phyloP scores from a whole-genome alignment of 2,113 vertebrate genomes.

The Poecile atricapillus region DNA sequence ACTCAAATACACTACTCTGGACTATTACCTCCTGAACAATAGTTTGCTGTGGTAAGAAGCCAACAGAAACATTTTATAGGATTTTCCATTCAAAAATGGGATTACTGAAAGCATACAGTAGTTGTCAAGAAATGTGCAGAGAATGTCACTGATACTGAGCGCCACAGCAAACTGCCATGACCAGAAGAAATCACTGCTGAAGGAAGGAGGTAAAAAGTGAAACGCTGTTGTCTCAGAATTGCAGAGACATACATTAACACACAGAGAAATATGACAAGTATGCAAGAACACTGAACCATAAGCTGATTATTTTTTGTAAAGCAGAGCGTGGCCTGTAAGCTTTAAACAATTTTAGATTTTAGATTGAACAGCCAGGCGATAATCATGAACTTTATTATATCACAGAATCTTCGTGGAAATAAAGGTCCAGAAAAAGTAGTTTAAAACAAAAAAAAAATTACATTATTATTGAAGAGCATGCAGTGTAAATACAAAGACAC shows the following conservation, averaged over 20 bases:
- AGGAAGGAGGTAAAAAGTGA: not conserved
- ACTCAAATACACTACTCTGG: not conserved
- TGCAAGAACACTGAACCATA: not conserved
- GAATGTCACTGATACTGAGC: not conserved
- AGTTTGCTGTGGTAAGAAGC: not conserved
- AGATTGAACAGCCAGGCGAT: not conserved
- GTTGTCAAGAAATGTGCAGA: not conserved
- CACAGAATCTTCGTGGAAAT: not conserved
- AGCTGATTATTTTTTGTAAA: not conserved
- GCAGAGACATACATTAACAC: not conserved
- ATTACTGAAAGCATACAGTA: not conserved
- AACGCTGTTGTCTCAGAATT: not conserved
- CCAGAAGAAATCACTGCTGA: not conserved
- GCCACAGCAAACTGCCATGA: not conserved
- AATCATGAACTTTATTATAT: not conserved
- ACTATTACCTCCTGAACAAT: not conserved
- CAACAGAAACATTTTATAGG: not conserved
- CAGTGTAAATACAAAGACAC: not conserved
- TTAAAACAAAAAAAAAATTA: not conserved
- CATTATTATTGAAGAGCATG: not conserved
- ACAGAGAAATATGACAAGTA: not conserved
- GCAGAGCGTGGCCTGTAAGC: not conserved
- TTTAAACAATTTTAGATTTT: not conserved
- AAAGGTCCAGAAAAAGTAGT: not conserved
- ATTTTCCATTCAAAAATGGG: conserved; percentile 2